phyloP scores from a whole-genome alignment of 2,113 vertebrate genomes.

The Melospiza georgiana region DNA sequence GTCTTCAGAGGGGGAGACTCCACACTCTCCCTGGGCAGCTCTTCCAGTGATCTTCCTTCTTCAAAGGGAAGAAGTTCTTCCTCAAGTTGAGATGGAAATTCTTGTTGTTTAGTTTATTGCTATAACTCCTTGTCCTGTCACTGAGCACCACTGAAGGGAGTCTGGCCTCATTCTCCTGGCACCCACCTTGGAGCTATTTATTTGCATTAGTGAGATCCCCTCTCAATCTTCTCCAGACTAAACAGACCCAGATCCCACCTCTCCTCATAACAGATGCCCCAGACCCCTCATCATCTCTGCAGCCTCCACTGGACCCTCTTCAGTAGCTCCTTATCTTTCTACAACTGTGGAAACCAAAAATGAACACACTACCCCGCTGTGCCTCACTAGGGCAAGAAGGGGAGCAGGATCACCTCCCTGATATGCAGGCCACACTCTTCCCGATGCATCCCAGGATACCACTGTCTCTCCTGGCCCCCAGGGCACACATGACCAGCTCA shows the following conservation, averaged over 20 bases:
- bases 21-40: neutral
- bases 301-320: neutral
- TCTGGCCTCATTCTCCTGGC: neutral
- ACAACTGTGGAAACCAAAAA: neutral
- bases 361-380: neutral
- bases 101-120: neutral
- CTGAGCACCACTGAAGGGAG: neutral
- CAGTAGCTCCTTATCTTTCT: neutral
- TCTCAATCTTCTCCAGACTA: neutral
- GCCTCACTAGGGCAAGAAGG: neutral
- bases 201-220: neutral
- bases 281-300: neutral
- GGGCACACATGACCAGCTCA: neutral
- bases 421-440: neutral
- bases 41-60: neutral
- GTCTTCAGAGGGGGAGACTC: neutral
- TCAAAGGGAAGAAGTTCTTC: neutral
- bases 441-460: accelerated
- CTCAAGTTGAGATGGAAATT: neutral
- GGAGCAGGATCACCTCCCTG: neutral
- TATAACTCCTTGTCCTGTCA: neutral
- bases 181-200: neutral
- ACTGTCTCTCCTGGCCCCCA: neutral
- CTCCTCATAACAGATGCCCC: neutral
- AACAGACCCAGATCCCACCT: neutral